These are phyloP conservation scores for Eucriotettix oculatus DNA, from an alignment of 2,888 invertebrate species.

Conservation along the genomic window DNA sequence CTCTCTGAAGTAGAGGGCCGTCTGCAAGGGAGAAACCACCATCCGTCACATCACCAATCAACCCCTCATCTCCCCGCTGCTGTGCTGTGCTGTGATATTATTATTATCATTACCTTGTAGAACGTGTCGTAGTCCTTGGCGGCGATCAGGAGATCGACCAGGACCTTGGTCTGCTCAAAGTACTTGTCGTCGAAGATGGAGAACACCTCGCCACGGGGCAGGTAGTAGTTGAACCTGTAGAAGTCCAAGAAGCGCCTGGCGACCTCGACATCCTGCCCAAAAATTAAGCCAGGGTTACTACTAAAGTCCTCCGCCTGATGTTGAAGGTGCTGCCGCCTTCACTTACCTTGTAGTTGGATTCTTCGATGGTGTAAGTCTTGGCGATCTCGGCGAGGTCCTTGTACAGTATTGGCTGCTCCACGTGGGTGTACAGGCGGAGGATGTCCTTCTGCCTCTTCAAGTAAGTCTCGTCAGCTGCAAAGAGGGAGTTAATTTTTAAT, in stretches of 20 bases:
- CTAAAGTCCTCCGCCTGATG: too few species aligned
- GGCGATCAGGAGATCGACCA: conserved; percentile 38
- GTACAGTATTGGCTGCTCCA: conserved; percentile 41
- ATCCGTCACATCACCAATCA: background rate
- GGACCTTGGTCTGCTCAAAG: conserved; percentile 30
- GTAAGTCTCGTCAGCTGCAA: conserved; percentile 38
- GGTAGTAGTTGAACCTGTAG: background rate
- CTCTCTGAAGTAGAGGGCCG: conserved; percentile 48
- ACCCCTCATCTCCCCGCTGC: background rate
- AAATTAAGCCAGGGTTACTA: too few species aligned
- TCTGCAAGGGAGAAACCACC: conserved; percentile 17
- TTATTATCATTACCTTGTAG: conserved; percentile 23
- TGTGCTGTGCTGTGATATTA: background rate
- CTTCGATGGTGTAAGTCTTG: conserved; percentile 37
- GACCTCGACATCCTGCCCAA: background rate
- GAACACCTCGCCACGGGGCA: conserved; percentile 31
- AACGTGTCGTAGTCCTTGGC: conserved; percentile 44
- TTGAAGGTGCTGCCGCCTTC: background rate
- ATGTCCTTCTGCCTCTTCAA: conserved; percentile 38
- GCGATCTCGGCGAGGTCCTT: conserved; percentile 37
- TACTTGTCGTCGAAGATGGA: conserved; percentile 25
- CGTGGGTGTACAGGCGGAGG: conserved; percentile 39
- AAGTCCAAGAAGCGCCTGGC: background rate
- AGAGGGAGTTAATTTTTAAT: too few species aligned
- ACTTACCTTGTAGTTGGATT: conserved; percentile 22